Evolutionary conservation across 2,797 vertebrate species (phyloP), one percentile per base, ranked within the genome.

Genomic region (Semotilus atromaculatus): DNA sequence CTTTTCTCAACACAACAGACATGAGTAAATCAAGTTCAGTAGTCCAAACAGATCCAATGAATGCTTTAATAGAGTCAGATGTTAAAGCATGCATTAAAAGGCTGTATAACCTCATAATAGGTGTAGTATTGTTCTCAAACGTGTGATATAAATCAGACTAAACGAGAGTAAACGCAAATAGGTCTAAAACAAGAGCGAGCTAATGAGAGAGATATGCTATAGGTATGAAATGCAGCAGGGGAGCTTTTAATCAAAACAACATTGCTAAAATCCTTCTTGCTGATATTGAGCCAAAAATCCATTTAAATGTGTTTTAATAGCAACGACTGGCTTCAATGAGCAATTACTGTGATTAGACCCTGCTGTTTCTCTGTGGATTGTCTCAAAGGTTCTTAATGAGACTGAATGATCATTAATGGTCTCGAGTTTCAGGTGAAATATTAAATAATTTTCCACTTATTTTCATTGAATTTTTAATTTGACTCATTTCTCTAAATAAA

Each of bases 281-380:
- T 80, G 75, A 83, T 83, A 71, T 85, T 64, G 51, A 81, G 82
- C 72, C 77, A 66, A 64, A 87, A 75, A 40, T 55, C 26, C 29
- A 64, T 68, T 45, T 83, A 53, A 83, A 67, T 74, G 58, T 29
- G 64, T 45, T 87, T 80, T 85, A 83, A 62, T 64, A 83, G 73
- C 40, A 38, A 60, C 48, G 71, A 85, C 72, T 80, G 81, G 76
- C 70, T 84, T 76, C 43, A 71, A 60, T 76, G 53, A 80, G 67
- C 77, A 71, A 34, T 68, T 53, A 67, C 29, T 53, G 26, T 75
- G 85, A 86, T 82, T 75, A 76, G 43, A 76, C 21, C 85, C 79
- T 58, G 71, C 81, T 80, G 81, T 53, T 64, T 18, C 81, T 79
- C 9, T 77, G n/a, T 58, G 48, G 36, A 78, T 40, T 71, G 38